Evolutionary conservation across 1,140 invertebrate genomes (phyloP).

Genomic region (Maconellicoccus hirsutus): DNA sequence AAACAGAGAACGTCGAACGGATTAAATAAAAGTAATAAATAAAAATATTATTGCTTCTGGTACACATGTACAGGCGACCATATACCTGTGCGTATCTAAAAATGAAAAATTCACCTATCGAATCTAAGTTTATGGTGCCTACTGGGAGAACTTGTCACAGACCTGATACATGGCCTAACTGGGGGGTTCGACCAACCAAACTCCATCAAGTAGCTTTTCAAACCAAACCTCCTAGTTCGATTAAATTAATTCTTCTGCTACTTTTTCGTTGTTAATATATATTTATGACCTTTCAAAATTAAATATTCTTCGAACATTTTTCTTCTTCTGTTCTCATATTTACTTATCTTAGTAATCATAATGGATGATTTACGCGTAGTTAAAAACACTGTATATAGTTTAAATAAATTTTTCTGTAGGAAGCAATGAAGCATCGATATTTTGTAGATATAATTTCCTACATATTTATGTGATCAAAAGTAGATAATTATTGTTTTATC

Average conservation of each 20-base stretch:
- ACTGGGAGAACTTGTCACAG: constrained; percentile 19
- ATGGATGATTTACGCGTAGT: neutral
- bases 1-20: constrained; percentile 14
- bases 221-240: constrained; percentile 17
- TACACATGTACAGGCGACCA: neutral
- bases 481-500: too few species aligned
- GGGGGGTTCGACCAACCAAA: neutral
- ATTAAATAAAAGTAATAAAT: constrained; percentile 17
- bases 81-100: neutral
- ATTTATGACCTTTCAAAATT: constrained; percentile 20
- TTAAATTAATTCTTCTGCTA: constrained; percentile 18
- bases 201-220: neutral
- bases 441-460: too few species aligned
- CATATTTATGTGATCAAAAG: too few species aligned
- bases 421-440: too few species aligned
- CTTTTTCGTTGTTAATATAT: constrained; percentile 17
- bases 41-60: constrained; percentile 20
- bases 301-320: constrained; percentile 9
- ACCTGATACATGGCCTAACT: constrained; percentile 18
- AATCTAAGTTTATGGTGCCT: constrained; percentile 16
- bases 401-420: neutral
- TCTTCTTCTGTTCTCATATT: neutral
- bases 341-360: neutral
- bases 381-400: neutral
- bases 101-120: constrained; percentile 10